phyloP scores from a whole-genome alignment of 2,888 invertebrate species.

The Omphaloscelis lunosa region DNA sequence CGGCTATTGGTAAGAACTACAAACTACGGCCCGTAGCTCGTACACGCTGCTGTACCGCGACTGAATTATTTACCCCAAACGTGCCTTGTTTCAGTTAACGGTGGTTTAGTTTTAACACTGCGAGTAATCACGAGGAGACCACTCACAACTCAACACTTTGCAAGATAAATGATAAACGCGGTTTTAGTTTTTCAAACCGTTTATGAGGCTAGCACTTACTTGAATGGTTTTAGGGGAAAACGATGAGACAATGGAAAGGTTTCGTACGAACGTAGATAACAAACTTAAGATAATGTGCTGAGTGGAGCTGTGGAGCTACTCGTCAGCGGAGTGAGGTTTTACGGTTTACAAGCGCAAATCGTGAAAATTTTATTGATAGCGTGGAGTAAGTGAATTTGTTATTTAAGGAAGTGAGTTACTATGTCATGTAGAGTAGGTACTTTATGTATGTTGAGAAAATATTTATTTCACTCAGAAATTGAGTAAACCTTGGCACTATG shows the following conservation, averaged over 20 bases:
- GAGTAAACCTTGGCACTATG: too few species aligned
- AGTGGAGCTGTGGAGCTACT: conserved; percentile 36
- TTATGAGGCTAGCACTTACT: conserved; percentile 70
- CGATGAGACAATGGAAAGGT: conserved; percentile 66
- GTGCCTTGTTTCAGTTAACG: conserved; percentile 61
- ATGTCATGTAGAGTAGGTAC: not conserved
- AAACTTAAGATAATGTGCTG: conserved; percentile 61
- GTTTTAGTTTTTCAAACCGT: conserved; percentile 66
- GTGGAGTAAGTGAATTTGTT: conserved; percentile 46
- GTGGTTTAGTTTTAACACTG: conserved; percentile 55
- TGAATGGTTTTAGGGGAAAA: conserved; percentile 67
- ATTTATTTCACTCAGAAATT: not conserved
- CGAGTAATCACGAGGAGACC: conserved; percentile 54
- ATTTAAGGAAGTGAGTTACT: conserved; percentile 3
- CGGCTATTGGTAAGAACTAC: conserved; percentile 61
- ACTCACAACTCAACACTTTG: conserved; percentile 61
- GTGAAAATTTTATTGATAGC: conserved; percentile 51
- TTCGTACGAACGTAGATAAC: conserved; percentile 44
- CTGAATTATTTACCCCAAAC: conserved; percentile 73
- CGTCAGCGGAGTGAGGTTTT: conserved; percentile 53
- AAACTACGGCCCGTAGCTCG: conserved; percentile 29
- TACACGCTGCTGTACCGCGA: conserved; percentile 60
- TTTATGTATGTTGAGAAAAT: not conserved
- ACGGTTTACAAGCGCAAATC: conserved; percentile 50
- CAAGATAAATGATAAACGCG: conserved; percentile 71